Base-by-base conservation (phyloP, 1,140 invertebrate genomes). In the Eciton burchellii region DNA sequence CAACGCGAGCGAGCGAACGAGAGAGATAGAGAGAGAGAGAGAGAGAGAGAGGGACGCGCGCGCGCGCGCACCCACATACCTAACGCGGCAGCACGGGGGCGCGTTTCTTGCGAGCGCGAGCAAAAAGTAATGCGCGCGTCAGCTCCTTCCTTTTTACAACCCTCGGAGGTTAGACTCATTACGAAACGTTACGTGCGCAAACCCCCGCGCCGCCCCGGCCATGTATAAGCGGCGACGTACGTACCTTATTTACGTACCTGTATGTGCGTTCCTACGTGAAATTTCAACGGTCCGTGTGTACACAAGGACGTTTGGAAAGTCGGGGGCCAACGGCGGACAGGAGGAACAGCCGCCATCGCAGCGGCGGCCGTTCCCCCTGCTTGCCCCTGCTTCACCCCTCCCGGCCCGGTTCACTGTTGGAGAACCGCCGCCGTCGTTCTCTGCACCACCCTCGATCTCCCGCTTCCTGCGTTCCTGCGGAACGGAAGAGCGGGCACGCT, bases 171-270 rank as follows among this genome's bases (percentile, higher is more conserved):
- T 88, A 82, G 77, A 85, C 85, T 88, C 87, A 82, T 88, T 88
- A 87, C 85, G 66, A 73, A 84, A 88, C 82, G 85, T 88, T 87
- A 82, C 83, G 72, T 85, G 83, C 60, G 77, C 83, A 88, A 87
- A 84, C 82, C 57, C 21, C 45, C n/a, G 45, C 52, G 19, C 59
- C 63, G 59, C 63, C 49, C 65, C 29, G 60, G 43, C 24, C 21
- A 70, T 79, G 24, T 79, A 56, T 77, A 66, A 79, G 74, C 49
- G 49, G 52, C 45, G 62, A 65, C 60, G 59, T 79, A 76, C 60
- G 57, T 35, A 52, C 41, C 35, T n/a, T 70, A 29, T 26, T 11
- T 16, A 14, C 60, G 63, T 3, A 47, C n/a, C 29, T 57, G 21
- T 43, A 57, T 62, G 43, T 11, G 54, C 54, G 29, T 35, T 35